Base-by-base conservation (phyloP, 2,797 vertebrate genomes). In the Clarias fuscus region DNA sequence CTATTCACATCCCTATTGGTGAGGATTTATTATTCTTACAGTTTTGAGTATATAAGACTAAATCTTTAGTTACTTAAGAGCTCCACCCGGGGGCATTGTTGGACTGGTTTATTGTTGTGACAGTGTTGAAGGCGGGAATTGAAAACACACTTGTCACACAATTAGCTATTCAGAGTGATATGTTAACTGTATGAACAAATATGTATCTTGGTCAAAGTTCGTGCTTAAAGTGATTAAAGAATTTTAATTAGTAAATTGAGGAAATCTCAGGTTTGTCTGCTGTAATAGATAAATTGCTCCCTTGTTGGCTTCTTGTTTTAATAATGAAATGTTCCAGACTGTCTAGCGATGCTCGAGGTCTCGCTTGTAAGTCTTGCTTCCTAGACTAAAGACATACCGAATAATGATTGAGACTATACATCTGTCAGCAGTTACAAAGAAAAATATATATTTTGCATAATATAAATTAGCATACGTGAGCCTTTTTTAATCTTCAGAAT, bases 1-100 rank as follows among this genome's bases (percentile, higher is more conserved):
- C 84, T 17, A 10, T 59, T 83, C 93, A 93, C 30, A 89, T 87
- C 88, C 59, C 89, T 2, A 88, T 94, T 86, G 95, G 97, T 97
- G 95, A 91, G 94, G 61, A 59, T 17, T n/a, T 18, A 17, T 37
- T 62, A 65, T 43, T 87, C 14, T 33, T 5, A 62, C 24, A 5
- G 24, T 20, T 78, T 33, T 17, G 18, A n/a, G 5, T n/a, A 33
- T 30, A n/a, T 33, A 7, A 27, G 5, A 33, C 4, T 37, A 18
- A 37, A 62, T 30, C 24, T 7, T 27, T 43, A 65, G 14, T 58
- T 56, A 77, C 14, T 30, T 33, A 58, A 8, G 7, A 33, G 11
- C 27, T 24, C 43, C 40, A 53, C 37, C 8, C 67, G n/a, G 17
- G 79, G 62, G 79, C n/a, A 48, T n/a, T 14, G 15, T 43, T 48